Conservation (phyloP, 2,797 vertebrate genomes). For the Meriones psammophilus region DNA sequence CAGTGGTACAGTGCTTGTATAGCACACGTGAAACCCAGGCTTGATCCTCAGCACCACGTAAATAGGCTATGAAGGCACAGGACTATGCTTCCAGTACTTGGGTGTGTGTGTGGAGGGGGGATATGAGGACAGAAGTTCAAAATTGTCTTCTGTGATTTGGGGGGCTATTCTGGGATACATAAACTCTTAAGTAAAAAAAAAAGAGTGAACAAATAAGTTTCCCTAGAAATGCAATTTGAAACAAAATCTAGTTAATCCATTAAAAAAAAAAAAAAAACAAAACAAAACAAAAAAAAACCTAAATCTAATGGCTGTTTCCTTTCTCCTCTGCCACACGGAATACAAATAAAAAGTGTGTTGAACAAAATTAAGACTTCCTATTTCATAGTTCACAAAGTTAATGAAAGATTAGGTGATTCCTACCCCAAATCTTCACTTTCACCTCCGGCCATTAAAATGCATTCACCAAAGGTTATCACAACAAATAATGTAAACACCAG, state of each 20-base stretch:
- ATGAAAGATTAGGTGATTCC: slow-evolving; percentile 39
- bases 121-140: neutral
- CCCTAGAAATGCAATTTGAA: neutral
- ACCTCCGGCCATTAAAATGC: neutral
- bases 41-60: neutral
- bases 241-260: slow-evolving; percentile 3
- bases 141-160: neutral
- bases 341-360: slow-evolving; percentile 84
- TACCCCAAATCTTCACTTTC: slow-evolving; percentile 48
- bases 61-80: neutral
- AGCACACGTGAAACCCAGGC: neutral
- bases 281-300: neutral
- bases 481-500: slow-evolving; percentile 69
- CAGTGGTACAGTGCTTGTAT: neutral
- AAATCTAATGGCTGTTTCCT: neutral
- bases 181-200: neutral
- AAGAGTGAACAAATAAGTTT: neutral
- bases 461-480: neutral
- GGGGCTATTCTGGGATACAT: neutral
- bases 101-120: too few relatives aligned
- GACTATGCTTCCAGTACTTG: neutral
- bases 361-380: slow-evolving; percentile 83
- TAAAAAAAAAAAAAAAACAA: neutral
- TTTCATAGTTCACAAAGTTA: slow-evolving; percentile 47
- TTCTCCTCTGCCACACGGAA: neutral